Percentiles rank a stretch among this genome's conserved stretches.
These are phyloP conservation scores for Nixonia krombeini DNA, from an alignment of 1,140 invertebrate species.

Conservation along the genomic window DNA sequence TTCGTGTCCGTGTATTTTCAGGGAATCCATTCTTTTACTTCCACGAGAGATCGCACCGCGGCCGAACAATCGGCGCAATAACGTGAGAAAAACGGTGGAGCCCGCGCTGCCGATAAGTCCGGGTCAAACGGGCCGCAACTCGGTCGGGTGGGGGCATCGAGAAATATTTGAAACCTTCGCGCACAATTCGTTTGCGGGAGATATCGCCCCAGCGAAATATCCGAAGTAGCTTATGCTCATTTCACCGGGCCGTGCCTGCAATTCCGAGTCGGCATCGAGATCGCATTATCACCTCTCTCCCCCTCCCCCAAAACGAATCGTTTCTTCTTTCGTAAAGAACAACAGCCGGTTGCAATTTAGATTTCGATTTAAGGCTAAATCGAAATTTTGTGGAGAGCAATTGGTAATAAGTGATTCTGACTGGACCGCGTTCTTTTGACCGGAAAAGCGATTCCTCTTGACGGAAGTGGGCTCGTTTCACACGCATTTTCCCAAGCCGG, in stretches of 20 bases:
- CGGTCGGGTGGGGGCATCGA: conserved; percentile 15
- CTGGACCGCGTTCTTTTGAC: too few relatives aligned
- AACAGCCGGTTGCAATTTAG: too few relatives aligned
- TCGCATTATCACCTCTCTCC: conserved; percentile 63
- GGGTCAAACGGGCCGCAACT: conserved; percentile 46
- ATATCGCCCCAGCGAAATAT: conserved; percentile 57
- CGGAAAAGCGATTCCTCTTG: conserved; percentile 4
- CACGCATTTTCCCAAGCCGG: too few relatives aligned
- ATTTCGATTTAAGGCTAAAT: too few relatives aligned
- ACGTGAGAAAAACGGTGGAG: conserved; percentile 60
- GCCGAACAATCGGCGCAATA: conserved; percentile 53
- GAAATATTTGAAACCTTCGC: conserved; percentile 62
- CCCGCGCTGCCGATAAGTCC: conserved; percentile 44
- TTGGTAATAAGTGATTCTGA: too few relatives aligned
- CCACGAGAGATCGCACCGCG: neutral
- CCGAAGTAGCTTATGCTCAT: conserved; percentile 57
- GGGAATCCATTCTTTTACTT: neutral
- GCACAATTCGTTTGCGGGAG: conserved; percentile 55
- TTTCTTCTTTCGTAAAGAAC: too few relatives aligned
- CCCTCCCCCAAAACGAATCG: too few relatives aligned
- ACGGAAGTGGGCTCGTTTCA: too few relatives aligned
- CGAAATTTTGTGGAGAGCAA: too few relatives aligned
- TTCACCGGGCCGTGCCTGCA: conserved; percentile 52
- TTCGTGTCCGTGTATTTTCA: neutral
- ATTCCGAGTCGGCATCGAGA: conserved; percentile 58